These are phyloP conservation scores for Passer montanus DNA, from an alignment of 2,113 vertebrate genomes.

Conservation along the genomic window DNA sequence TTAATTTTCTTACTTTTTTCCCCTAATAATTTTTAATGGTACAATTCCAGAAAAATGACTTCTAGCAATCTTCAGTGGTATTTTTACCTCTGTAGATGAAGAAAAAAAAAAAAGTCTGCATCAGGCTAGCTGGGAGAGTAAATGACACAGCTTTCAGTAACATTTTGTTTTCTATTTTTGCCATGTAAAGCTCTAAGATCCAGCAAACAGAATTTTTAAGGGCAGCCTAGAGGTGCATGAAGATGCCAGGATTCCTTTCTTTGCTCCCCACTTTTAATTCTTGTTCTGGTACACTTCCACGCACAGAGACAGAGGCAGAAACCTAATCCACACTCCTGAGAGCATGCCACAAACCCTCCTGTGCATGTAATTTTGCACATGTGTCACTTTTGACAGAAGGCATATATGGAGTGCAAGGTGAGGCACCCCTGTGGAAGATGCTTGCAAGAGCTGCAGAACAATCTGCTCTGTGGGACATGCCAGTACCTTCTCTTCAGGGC, in stretches of 20 bases:
- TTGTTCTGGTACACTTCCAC: not conserved
- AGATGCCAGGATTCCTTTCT: not conserved
- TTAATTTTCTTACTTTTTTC: not conserved
- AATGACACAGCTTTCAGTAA: constrained; percentile 32
- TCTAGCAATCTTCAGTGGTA: not conserved
- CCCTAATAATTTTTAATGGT: not conserved
- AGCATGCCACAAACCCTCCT: not conserved
- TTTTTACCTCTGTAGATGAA: constrained; percentile 6
- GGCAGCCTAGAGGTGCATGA: not conserved
- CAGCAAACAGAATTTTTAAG: not conserved
- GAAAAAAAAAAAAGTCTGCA: not conserved
- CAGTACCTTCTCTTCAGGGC: not conserved
- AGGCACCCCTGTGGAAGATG: not conserved
- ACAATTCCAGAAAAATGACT: not conserved
- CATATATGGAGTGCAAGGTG: not conserved
- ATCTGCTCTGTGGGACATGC: not conserved
- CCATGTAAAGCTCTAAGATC: not conserved
- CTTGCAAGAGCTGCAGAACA: not conserved
- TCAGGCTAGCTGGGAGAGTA: not conserved
- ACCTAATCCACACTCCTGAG: not conserved
- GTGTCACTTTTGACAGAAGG: not conserved
- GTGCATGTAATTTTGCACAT: not conserved
- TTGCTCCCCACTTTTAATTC: not conserved
- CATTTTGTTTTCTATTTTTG: constrained; percentile 34
- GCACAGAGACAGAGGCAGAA: not conserved